These are phyloP conservation scores for Tympanoctomys barrerae DNA, from an alignment of 2,797 vertebrate genomes.

Conservation along the genomic window DNA sequence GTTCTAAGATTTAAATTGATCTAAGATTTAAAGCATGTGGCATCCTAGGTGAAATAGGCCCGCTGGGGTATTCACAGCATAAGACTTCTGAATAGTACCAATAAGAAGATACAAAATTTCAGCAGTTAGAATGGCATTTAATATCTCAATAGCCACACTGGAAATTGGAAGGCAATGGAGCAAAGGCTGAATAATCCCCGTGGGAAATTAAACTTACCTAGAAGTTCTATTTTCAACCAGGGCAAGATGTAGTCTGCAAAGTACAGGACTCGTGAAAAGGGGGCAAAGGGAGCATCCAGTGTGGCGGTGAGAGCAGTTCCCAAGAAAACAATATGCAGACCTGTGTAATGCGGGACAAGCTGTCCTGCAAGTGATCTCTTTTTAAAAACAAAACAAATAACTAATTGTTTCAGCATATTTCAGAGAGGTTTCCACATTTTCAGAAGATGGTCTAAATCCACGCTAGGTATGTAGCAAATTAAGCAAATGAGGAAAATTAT, in stretches of 20 bases:
- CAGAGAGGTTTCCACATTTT: background rate
- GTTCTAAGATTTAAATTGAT: background rate
- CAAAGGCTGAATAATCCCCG: background rate
- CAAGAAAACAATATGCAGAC: background rate
- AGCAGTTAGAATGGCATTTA: background rate
- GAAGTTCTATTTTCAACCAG: constrained; percentile 21
- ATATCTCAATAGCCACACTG: background rate
- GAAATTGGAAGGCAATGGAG: background rate
- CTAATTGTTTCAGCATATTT: background rate
- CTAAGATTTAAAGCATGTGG: background rate
- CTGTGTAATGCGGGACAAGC: background rate
- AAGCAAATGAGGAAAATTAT: background rate
- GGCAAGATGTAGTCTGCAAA: background rate
- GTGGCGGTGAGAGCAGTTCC: background rate
- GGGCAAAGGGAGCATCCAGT: background rate
- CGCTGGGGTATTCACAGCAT: background rate
- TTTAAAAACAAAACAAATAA: constrained; percentile 21
- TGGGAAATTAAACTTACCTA: constrained; percentile 8
- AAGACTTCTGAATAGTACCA: background rate
- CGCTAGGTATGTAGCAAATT: background rate
- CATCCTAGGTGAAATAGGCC: background rate
- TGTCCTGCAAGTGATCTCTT: background rate
- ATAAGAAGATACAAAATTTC: background rate
- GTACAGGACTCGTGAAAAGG: background rate
- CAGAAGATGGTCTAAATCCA: background rate